Conservation (phyloP, 2,888 invertebrate genomes). For the Myopa tessellatipennis region DNA sequence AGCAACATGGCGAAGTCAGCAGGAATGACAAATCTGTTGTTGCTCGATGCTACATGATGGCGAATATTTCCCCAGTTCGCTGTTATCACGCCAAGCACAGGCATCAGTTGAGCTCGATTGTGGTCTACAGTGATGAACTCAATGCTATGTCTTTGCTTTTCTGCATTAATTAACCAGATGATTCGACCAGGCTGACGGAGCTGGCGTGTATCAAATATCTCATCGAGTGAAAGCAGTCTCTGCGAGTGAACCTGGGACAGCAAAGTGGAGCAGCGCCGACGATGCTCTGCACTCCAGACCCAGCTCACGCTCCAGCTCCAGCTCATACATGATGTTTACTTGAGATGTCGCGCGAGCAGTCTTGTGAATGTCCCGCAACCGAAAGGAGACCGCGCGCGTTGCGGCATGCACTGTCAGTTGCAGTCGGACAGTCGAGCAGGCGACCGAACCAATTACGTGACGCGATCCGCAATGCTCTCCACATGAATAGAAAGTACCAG, state of each 20-base stretch:
- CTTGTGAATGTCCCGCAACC: constrained; percentile 16
- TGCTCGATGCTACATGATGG: neutral
- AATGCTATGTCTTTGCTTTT: constrained; percentile 6
- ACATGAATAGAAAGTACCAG: constrained; percentile 33
- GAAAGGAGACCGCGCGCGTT: constrained; percentile 33
- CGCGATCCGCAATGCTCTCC: constrained; percentile 18
- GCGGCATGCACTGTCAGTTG: neutral
- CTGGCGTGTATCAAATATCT: neutral
- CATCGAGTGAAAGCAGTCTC: constrained; percentile 29
- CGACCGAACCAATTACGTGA: constrained; percentile 32
- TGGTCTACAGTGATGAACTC: constrained; percentile 10
- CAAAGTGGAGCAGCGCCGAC: neutral
- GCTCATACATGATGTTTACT: constrained; percentile 39
- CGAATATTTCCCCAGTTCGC: neutral
- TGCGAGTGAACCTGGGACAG: neutral
- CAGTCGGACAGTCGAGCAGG: neutral
- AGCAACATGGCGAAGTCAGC: neutral
- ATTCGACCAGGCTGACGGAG: neutral
- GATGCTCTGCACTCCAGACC: neutral
- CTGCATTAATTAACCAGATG: constrained; percentile 26
- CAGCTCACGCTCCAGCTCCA: neutral
- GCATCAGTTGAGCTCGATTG: neutral
- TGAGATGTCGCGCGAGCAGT: constrained; percentile 38
- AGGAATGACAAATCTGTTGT: constrained; percentile 1
- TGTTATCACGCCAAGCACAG: no score